phyloP scores from a whole-genome alignment of 2,797 vertebrate species.

The Cottoperca gobio region DNA sequence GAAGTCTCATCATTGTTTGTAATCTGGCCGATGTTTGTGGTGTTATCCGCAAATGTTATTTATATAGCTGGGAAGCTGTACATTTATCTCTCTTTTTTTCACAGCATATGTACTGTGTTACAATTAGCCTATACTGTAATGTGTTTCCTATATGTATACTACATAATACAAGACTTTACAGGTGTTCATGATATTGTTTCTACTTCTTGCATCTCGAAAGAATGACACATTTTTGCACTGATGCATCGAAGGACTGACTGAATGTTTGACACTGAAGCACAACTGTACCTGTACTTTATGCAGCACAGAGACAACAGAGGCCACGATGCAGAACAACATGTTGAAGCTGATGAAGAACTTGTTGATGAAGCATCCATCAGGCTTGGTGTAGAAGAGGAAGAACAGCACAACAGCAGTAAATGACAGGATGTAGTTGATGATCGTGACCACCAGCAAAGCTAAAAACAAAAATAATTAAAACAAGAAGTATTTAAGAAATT shows the following conservation, averaged over 20 bases:
- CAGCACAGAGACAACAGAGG: constrained; percentile 89
- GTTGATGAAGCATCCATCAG: constrained; percentile 89
- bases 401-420: constrained; percentile 81
- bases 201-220: not conserved
- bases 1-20: too few species aligned
- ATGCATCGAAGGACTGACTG: not conserved
- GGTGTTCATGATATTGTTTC: not conserved
- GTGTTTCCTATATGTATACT: too few species aligned
- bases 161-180: too few species aligned
- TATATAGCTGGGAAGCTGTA: too few species aligned
- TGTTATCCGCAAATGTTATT: too few species aligned
- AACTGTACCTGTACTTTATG: constrained; percentile 91
- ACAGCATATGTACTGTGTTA: too few species aligned
- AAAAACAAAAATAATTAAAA: constrained; percentile 24
- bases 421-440: constrained; percentile 86
- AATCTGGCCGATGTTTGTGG: too few species aligned
- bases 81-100: too few species aligned
- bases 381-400: constrained; percentile 88
- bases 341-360: constrained; percentile 95
- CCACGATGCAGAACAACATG: constrained; percentile 86
- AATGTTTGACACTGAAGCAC: not conserved
- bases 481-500: not conserved
- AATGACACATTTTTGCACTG: too few species aligned
- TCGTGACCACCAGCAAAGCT: constrained; percentile 88
- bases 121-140: too few species aligned